Base-by-base conservation (phyloP, 2,113 vertebrate species). In the Oncorhynchus clarkii region DNA sequence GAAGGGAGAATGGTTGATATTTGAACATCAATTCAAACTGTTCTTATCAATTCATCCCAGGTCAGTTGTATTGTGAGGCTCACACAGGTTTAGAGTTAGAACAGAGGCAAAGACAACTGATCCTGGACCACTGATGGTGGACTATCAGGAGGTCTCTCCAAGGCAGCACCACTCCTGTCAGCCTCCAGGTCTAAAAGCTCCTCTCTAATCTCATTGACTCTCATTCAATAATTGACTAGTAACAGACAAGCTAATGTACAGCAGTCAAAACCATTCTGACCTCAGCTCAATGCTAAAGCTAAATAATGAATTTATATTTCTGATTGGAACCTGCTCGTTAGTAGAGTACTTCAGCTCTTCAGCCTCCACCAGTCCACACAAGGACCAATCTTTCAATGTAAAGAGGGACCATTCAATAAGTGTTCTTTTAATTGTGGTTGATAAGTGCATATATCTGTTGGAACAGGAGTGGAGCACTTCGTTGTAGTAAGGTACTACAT, bases 341-440 rank as follows among this genome's bases (percentile, higher is more conserved):
- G 78, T 76, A 70, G 67, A 75, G 29, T 75, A 85, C 72, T 72
- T 24, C 59, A 26, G 57, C 13, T 3, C 72, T 72, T 12, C 60
- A 45, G 59, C 13, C 12, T 54, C 14, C 51, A 54, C 51, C 39
- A 45, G 39, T 45, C 39, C 51, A 54, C 51, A 54, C 80, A 88
- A 88, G 87, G 89, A 78, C 85, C 78, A 75, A 75, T 84, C 89
- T 90, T 88, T 89, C 75, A 81, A 71, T 79, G 83, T 77, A 80
- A 83, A 85, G 83, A 81, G 82, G 73, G 76, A 77, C 79, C 70
- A 83, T 57, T 20, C 5, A 57, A 14, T 7, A 57, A 9, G 57
- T 78, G 77, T 80, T 85, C 67, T 73, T 78, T 85, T 85, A 78
- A 76, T 39, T 31, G 71, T 73, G 70, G 14, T 29, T 76, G 69